Conservation (phyloP, 1,140 invertebrate genomes). For the Lanistes nyassanus region DNA sequence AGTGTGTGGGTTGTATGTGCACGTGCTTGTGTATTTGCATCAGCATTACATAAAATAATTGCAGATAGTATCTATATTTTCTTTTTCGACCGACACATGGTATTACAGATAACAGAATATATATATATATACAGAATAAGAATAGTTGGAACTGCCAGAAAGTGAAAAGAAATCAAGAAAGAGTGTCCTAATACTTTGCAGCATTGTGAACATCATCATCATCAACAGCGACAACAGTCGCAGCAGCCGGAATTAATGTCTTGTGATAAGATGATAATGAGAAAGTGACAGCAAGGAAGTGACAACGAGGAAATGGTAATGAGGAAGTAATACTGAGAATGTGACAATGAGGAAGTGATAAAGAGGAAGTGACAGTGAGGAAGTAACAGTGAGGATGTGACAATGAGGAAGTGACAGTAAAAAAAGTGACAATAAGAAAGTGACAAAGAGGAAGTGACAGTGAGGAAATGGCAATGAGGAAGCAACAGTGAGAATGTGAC, state of each 20-base stretch:
- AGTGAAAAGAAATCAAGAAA: too few species aligned
- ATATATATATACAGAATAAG: too few species aligned
- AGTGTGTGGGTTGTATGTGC: neutral
- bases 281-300: neutral
- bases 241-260: too few species aligned
- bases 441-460: slow-evolving; percentile 6
- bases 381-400: neutral
- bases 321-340: neutral
- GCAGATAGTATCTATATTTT: too few species aligned
- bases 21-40: neutral
- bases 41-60: too few species aligned
- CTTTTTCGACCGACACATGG: too few species aligned
- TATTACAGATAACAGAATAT: too few species aligned
- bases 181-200: too few species aligned
- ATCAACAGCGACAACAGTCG: too few species aligned
- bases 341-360: neutral
- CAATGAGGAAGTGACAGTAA: neutral
- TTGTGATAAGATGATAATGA: neutral
- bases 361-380: neutral
- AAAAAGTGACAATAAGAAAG: slow-evolving; percentile 3
- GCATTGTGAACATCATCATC: too few species aligned
- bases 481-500: slow-evolving; percentile 5
- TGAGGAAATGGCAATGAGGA: neutral
- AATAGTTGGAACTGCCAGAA: too few species aligned
- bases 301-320: neutral